phyloP scores from a whole-genome alignment of 2,888 invertebrate genomes.

The Rhodophaea formosa region DNA sequence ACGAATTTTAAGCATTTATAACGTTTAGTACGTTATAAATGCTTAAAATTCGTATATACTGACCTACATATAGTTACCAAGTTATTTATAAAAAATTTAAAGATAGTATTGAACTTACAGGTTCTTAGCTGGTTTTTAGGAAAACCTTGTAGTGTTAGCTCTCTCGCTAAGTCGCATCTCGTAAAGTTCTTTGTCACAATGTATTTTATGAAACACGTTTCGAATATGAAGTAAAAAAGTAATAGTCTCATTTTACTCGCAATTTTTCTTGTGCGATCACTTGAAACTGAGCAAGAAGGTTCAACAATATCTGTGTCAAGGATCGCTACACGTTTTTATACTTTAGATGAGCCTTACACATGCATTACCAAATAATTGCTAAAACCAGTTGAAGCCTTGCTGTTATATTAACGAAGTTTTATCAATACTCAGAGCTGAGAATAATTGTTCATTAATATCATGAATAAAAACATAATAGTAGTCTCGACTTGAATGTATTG shows the following conservation, averaged over 20 bases:
- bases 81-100: no score
- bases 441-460: not conserved
- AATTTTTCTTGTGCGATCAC: constrained; percentile 24
- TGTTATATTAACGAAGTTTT: not conserved
- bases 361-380: constrained; percentile 36
- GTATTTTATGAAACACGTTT: constrained; percentile 26
- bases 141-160: constrained; percentile 48
- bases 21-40: no score
- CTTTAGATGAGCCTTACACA: constrained; percentile 14
- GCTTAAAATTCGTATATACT: no score
- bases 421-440: not conserved
- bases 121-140: constrained; percentile 43
- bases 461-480: not conserved
- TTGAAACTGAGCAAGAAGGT: constrained; percentile 24
- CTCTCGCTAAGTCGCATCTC: constrained; percentile 45
- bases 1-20: no score
- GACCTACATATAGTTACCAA: no score
- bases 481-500: no score
- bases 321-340: constrained; percentile 32
- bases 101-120: constrained; percentile 53
- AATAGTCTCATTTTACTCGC: constrained; percentile 1
- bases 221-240: constrained; percentile 25
- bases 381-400: constrained; percentile 35
- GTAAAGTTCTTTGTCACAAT: constrained; percentile 35
- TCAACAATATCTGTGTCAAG: constrained; percentile 37